These are phyloP conservation scores for Mionectes macconnelli DNA, from an alignment of 2,113 vertebrate species.

Conservation along the genomic window DNA sequence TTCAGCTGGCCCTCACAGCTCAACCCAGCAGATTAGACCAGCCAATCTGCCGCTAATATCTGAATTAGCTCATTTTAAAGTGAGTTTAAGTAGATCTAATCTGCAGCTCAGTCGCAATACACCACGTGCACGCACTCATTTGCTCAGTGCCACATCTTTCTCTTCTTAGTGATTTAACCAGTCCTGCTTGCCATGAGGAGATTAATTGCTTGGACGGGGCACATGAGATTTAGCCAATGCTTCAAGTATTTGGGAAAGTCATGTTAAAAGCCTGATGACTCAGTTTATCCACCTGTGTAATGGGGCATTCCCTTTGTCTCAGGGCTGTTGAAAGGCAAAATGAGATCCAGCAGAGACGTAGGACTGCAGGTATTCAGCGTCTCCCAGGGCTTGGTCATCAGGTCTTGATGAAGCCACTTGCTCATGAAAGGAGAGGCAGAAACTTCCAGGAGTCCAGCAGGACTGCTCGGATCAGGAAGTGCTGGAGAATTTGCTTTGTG, in stretches of 20 bases:
- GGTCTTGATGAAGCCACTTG: conserved; percentile 27
- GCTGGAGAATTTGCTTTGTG: conserved; percentile 1
- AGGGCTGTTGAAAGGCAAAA: conserved; percentile 30
- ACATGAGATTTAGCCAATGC: not conserved
- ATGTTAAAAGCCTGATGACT: conserved; percentile 27
- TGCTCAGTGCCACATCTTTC: not conserved
- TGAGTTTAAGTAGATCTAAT: not conserved
- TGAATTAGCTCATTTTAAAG: not conserved
- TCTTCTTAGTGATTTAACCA: not conserved
- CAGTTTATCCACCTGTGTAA: conserved; percentile 53
- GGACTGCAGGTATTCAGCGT: conserved; percentile 21
- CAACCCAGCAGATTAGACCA: not conserved
- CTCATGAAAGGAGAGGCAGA: conserved; percentile 38
- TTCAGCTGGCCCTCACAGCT: accelerated
- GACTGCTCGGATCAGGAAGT: conserved; percentile 34
- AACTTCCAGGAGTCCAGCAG: conserved; percentile 2
- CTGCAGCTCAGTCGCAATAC: not conserved
- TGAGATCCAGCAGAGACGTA: not conserved
- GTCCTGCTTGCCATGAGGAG: not conserved
- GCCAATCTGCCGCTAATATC: not conserved
- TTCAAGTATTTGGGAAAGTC: conserved; percentile 39
- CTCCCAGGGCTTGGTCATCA: conserved; percentile 45
- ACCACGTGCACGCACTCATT: not conserved
- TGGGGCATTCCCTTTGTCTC: conserved; percentile 55
- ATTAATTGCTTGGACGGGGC: conserved; percentile 23